These are phyloP conservation scores for Onychorhynchus coronatus DNA, from an alignment of 2,113 vertebrate species.

Conservation along the genomic window DNA sequence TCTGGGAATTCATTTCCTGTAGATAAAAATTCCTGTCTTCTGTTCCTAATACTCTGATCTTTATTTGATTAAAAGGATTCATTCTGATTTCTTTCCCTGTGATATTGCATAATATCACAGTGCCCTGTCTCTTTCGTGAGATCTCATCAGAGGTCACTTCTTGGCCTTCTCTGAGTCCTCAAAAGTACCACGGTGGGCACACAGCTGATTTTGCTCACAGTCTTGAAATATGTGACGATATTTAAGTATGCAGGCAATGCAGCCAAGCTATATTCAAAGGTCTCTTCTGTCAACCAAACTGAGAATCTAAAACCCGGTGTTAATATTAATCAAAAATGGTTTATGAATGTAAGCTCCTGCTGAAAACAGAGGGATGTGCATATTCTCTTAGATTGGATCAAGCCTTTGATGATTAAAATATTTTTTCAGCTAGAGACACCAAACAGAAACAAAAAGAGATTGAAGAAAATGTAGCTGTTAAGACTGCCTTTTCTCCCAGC, in stretches of 20 bases:
- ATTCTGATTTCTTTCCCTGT: conserved; percentile 53
- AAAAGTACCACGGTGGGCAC: not conserved
- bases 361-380: not conserved
- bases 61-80: conserved; percentile 57
- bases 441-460: conserved; percentile 1
- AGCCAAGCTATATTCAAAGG: conserved; percentile 38
- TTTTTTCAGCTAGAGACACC: not conserved
- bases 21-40: conserved; percentile 1
- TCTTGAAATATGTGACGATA: not conserved
- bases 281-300: conserved; percentile 12
- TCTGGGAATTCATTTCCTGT: conserved; percentile 27
- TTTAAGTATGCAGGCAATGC: conserved; percentile 49
- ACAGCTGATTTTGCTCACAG: not conserved
- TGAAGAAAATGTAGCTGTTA: fast-evolving
- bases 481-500: not conserved
- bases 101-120: not conserved
- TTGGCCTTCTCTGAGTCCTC: not conserved
- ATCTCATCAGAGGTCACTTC: conserved; percentile 6
- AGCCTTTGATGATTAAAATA: not conserved
- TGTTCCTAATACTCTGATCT: conserved; percentile 45
- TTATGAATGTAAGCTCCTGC: not conserved
- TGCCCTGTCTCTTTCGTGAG: not conserved
- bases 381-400: not conserved
- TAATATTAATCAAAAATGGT: conserved; percentile 48
- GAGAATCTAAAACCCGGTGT: conserved; percentile 44